Percentiles rank a stretch among this genome's conserved stretches.
Conservation (phyloP, 2,888 invertebrate species). For the Luffia ferchaultella region DNA sequence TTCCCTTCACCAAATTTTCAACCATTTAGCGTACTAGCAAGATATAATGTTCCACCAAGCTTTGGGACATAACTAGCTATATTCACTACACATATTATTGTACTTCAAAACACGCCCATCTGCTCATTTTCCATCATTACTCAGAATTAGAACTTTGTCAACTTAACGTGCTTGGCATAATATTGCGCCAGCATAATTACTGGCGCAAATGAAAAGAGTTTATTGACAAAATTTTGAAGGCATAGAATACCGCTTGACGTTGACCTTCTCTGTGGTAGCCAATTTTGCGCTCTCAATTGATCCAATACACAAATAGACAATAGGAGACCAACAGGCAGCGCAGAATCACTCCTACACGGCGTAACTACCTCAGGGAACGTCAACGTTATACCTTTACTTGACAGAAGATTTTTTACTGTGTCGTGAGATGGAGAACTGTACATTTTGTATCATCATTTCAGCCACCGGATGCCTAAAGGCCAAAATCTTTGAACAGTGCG, state of each 20-base stretch:
- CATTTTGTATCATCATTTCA: no score
- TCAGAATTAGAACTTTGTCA: no score
- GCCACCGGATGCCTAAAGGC: no score
- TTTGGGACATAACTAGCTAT: not conserved
- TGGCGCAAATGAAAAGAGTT: not conserved
- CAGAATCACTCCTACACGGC: not conserved
- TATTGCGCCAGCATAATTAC: no score
- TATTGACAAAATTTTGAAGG: not conserved
- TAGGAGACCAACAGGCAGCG: not conserved
- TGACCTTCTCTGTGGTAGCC: no score
- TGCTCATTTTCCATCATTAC: no score
- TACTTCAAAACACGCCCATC: no score
- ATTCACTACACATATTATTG: not conserved
- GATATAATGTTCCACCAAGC: not conserved
- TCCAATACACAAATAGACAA: not conserved
- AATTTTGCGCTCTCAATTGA: not conserved
- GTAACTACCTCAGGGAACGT: not conserved
- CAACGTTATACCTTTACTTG: not conserved
- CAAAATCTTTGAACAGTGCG: no score
- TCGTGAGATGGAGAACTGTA: no score
- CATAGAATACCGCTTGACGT: no score
- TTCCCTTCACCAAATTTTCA: not conserved
- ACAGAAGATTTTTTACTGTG: not conserved
- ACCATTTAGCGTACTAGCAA: not conserved
- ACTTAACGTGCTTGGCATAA: no score